phyloP scores from a whole-genome alignment of 2,797 vertebrate genomes.

The Sebastes kiyomatsui region DNA sequence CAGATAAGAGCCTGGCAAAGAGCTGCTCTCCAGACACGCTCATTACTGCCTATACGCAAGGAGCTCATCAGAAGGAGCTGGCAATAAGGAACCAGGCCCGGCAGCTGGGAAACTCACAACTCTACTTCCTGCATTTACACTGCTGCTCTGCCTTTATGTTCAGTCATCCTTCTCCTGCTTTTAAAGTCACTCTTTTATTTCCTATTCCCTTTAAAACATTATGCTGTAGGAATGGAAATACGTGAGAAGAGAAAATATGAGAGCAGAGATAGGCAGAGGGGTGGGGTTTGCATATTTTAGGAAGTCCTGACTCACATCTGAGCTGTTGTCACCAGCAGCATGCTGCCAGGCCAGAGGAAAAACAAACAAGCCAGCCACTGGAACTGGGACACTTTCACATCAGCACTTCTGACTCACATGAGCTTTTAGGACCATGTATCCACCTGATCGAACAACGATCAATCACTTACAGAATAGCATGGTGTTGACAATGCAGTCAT shows the following conservation, averaged over 20 bases:
- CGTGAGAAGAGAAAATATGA: neutral
- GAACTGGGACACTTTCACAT: conserved; percentile 20
- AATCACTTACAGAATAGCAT: neutral
- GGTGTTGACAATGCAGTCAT: neutral
- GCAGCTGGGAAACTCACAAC: neutral
- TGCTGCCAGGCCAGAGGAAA: conserved; percentile 3
- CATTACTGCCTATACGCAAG: neutral
- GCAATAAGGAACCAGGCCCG: neutral
- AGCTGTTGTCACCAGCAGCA: conserved; percentile 28
- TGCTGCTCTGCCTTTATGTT: neutral
- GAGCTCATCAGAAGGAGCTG: conserved; percentile 23
- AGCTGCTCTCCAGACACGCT: conserved; percentile 9
- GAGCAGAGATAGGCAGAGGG: neutral
- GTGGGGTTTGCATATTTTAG: neutral
- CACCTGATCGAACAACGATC: conserved; percentile 10
- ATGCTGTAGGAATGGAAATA: neutral
- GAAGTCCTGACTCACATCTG: conserved; percentile 11
- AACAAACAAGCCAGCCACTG: conserved; percentile 35
- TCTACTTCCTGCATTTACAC: neutral
- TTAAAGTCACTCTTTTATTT: neutral
- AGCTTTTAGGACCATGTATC: neutral
- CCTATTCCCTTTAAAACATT: neutral
- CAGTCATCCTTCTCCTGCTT: neutral
- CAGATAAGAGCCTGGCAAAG: conserved; percentile 29
- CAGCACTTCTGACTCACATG: neutral